Base-by-base conservation (phyloP, 2,888 invertebrate species). In the Orchesellides sinensis region DNA sequence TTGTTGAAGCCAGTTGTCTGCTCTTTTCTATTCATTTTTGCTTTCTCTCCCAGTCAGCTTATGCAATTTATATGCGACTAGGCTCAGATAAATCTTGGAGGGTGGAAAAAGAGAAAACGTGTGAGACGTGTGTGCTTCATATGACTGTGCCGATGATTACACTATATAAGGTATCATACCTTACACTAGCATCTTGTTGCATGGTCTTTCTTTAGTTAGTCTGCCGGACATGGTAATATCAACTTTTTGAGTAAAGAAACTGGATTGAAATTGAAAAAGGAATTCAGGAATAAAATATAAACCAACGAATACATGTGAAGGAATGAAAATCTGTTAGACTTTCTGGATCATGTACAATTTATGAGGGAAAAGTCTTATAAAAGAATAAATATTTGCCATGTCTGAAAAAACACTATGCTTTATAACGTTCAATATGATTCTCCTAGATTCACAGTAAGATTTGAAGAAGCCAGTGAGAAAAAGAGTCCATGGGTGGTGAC, bases 51-150 rank as follows among this genome's bases (percentile, higher is more conserved):
- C 6, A 6, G 23, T n/a, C n/a, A n/a, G n/a, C n/a, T n/a, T n/a
- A n/a, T n/a, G n/a, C n/a, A n/a, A n/a, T n/a, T n/a, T n/a, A n/a
- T n/a, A n/a, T n/a, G n/a, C n/a, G 54, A n/a, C 17, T 29, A 25
- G 25, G 54, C 59, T 29, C 23, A 52, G 17, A 69, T 69, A 69
- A 69, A 69, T 69, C 69, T 52, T 52, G 6, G 19, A 8, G 47
- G 25, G 66, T 10, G 25, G 45, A 47, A 47, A 10, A n/a, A 27
- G 8, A 27, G 25, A 47, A 40, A 32, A 40, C 40, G 65, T n/a
- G 14, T 27, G 8, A 32, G 19, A 14, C 45, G 29, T 35, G 4
- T n/a, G 35, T 21, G 14, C 40, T 65, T 10, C 8, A 59, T 40
- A 4, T 6, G 10, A 25, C n/a, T n/a, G n/a, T n/a, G n/a, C n/a